Percentiles rank a stretch among this genome's conserved stretches.
These are phyloP conservation scores for Monoplex corrugatus DNA, from an alignment of 2,888 invertebrate species.

Conservation along the genomic window DNA sequence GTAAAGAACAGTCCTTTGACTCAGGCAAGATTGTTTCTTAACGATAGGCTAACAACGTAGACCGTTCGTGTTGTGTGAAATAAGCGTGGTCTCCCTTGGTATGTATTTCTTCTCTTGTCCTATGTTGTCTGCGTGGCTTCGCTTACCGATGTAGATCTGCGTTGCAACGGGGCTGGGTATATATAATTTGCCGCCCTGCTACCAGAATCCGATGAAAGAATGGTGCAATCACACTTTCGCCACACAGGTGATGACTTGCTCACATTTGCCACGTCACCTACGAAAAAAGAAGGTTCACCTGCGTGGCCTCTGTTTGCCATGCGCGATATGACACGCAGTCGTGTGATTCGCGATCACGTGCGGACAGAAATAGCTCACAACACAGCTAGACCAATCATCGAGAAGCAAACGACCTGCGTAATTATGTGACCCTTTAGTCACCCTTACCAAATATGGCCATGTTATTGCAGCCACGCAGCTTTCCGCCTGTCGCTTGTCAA, in stretches of 20 bases:
- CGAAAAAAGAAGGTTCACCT: too few species aligned
- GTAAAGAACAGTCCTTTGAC: not conserved
- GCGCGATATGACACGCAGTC: too few species aligned
- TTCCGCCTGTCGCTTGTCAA: too few species aligned
- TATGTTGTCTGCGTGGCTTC: not conserved
- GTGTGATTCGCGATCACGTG: slow-evolving; percentile 14
- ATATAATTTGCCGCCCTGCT: too few species aligned
- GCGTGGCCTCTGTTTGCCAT: too few species aligned
- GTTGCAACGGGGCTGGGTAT: not conserved
- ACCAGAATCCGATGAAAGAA: slow-evolving; percentile 30
- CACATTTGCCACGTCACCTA: not conserved
- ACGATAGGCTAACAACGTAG: too few species aligned
- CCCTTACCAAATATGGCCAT: not conserved
- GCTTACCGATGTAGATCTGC: slow-evolving; percentile 34
- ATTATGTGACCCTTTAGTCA: not conserved
- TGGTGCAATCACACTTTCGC: slow-evolving; percentile 43
- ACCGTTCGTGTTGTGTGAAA: not conserved
- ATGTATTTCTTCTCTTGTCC: not conserved
- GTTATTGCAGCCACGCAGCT: slow-evolving; percentile 25
- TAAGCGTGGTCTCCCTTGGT: not conserved
- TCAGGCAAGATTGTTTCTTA: not conserved
- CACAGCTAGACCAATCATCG: too few species aligned
- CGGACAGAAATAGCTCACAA: not conserved
- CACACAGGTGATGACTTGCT: slow-evolving; percentile 4
- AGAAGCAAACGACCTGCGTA: not conserved